Evolutionary conservation across 2,888 invertebrate species (phyloP).

Genomic region (Hydrotaea cyrtoneurina): DNA sequence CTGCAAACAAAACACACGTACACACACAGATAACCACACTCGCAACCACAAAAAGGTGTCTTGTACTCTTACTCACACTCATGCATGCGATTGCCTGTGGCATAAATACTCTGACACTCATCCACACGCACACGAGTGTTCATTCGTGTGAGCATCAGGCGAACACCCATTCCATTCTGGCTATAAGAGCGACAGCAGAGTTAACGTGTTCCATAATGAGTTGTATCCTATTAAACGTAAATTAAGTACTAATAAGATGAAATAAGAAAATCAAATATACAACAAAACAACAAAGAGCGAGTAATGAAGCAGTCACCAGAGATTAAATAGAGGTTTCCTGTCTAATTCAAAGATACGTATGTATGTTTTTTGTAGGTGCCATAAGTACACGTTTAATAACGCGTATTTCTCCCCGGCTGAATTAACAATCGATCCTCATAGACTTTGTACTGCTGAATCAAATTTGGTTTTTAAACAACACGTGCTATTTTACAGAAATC

Average conservation of each 20-base stretch:
- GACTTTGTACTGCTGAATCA: no score
- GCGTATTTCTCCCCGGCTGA: no score
- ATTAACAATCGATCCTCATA: no score
- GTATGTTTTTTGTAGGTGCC: no score
- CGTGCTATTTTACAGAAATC: no score
- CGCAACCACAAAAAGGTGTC: constrained; percentile 30
- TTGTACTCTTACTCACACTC: constrained; percentile 1
- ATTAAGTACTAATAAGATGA: constrained; percentile 43
- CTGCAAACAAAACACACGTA: neutral
- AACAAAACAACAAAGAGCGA: neutral
- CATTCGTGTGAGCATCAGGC: neutral
- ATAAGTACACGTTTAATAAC: no score
- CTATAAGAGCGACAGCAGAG: neutral
- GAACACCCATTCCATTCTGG: neutral
- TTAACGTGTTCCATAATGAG: constrained; percentile 37
- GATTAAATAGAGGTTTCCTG: constrained; percentile 9
- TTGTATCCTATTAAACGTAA: constrained; percentile 44
- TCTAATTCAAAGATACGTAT: constrained; percentile 20
- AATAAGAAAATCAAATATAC: constrained; percentile 22
- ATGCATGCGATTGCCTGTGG: neutral
- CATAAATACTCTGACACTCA: neutral
- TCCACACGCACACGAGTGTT: neutral
- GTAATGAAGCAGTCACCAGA: neutral
- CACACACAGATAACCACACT: no score
- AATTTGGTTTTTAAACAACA: no score